These are phyloP conservation scores for Pandemis corylana DNA, from an alignment of 2,888 invertebrate species.

Conservation along the genomic window DNA sequence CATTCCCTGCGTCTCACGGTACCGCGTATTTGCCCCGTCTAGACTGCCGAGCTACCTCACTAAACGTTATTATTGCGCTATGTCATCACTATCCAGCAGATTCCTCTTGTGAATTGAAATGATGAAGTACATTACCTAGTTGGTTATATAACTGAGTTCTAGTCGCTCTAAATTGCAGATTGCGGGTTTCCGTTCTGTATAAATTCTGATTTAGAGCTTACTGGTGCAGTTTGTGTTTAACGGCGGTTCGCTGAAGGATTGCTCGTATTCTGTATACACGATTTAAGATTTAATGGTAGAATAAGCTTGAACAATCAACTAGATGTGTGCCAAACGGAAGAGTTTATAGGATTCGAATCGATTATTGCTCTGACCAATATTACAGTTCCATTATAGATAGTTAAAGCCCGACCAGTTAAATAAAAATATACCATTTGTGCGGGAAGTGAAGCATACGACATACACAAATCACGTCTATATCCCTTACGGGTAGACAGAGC, in stretches of 20 bases:
- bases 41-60: too few relatives aligned
- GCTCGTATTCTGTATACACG: neutral
- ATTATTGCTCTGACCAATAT: neutral
- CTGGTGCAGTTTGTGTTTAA: neutral
- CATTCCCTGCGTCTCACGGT: too few relatives aligned
- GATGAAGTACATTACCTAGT: neutral
- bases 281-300: slow-evolving; percentile 2
- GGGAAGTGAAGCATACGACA: too few relatives aligned
- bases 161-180: neutral
- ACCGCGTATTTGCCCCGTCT: too few relatives aligned
- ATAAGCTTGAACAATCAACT: neutral
- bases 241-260: slow-evolving; percentile 2
- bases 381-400: neutral
- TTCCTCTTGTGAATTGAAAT: slow-evolving; percentile 4
- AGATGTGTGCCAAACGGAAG: neutral
- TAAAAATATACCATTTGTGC: too few relatives aligned
- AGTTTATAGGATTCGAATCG: neutral
- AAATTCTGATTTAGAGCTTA: neutral
- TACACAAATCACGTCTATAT: too few relatives aligned
- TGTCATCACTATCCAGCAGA: neutral
- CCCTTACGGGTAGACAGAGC: too few relatives aligned
- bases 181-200: neutral
- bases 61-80: neutral
- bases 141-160: slow-evolving; percentile 9
- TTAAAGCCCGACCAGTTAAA: too few relatives aligned